Percentiles rank a stretch among this genome's conserved stretches.
Evolutionary conservation across 2,888 invertebrate genomes (phyloP).

Genomic region (Apamea anceps): DNA sequence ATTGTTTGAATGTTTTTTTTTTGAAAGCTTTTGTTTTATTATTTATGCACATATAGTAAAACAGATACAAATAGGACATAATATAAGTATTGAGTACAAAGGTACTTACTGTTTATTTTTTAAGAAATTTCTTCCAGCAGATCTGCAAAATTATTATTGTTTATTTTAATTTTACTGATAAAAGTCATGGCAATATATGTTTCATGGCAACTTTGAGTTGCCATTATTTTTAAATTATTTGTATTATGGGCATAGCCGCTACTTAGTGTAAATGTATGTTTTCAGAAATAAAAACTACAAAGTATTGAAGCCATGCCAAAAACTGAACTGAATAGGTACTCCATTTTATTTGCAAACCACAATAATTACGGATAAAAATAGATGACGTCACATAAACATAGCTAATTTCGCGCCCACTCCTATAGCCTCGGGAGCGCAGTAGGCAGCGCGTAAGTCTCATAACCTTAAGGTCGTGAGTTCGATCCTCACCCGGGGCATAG

Average conservation of each 20-base stretch:
- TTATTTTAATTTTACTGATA: not conserved
- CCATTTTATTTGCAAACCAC: not conserved
- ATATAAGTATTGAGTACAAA: too few species aligned
- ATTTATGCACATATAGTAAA: too few species aligned
- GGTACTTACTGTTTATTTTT: too few species aligned
- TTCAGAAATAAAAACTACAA: not conserved
- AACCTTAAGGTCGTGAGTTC: constrained; percentile 95
- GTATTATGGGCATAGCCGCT: not conserved
- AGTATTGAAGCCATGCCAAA: not conserved
- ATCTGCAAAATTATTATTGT: not conserved
- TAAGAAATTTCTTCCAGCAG: too few species aligned
- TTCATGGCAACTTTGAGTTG: too few species aligned
- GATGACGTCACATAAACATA: not conserved
- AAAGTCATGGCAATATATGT: not conserved
- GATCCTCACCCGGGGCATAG: constrained; percentile 68
- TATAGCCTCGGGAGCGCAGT: constrained; percentile 95
- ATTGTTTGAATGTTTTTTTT: not conserved
- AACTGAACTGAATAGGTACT: not conserved
- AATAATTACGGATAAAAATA: constrained; percentile 1
- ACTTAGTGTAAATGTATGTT: not conserved
- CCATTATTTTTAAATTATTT: not conserved
- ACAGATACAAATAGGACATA: too few species aligned
- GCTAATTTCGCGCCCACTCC: constrained; percentile 26
- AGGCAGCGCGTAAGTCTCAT: constrained; percentile 97
- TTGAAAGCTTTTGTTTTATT: too few species aligned